Conservation (phyloP, 2,888 invertebrate species). For the Phalera bucephala region DNA sequence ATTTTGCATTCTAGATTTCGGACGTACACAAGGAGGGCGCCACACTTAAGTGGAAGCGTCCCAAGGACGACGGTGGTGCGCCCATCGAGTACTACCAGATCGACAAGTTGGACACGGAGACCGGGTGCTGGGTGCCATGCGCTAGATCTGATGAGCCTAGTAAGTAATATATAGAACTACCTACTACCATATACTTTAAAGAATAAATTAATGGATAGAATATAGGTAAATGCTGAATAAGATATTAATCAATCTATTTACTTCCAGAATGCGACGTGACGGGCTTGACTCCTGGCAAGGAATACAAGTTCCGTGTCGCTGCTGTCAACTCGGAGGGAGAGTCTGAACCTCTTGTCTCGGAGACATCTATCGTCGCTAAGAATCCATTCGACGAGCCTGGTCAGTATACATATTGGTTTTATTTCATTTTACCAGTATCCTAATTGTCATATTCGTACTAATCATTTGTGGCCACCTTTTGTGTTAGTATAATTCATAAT, state of each 20-base stretch:
- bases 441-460: no score
- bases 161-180: slow-evolving; percentile 59
- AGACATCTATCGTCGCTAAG: slow-evolving; percentile 94
- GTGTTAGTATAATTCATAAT: no score
- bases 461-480: no score
- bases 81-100: slow-evolving; percentile 98
- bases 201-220: no score
- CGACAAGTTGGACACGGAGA: slow-evolving; percentile 96
- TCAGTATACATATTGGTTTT: no score
- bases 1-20: slow-evolving; percentile 80
- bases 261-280: slow-evolving; percentile 88
- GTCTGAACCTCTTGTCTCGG: slow-evolving; percentile 95
- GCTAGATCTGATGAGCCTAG: slow-evolving; percentile 92
- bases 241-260: no score
- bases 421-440: no score
- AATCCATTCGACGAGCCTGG: slow-evolving; percentile 98
- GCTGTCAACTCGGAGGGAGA: slow-evolving; percentile 98
- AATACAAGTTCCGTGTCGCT: slow-evolving; percentile 97
- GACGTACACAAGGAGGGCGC: slow-evolving; percentile 97
- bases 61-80: slow-evolving; percentile 96
- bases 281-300: slow-evolving; percentile 93
- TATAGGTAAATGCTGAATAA: no score
- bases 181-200: not conserved
- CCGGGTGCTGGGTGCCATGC: slow-evolving; percentile 94
- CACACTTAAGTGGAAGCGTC: slow-evolving; percentile 97